Conservation (phyloP, 2,113 vertebrate species). For the Hystrix cristata region DNA sequence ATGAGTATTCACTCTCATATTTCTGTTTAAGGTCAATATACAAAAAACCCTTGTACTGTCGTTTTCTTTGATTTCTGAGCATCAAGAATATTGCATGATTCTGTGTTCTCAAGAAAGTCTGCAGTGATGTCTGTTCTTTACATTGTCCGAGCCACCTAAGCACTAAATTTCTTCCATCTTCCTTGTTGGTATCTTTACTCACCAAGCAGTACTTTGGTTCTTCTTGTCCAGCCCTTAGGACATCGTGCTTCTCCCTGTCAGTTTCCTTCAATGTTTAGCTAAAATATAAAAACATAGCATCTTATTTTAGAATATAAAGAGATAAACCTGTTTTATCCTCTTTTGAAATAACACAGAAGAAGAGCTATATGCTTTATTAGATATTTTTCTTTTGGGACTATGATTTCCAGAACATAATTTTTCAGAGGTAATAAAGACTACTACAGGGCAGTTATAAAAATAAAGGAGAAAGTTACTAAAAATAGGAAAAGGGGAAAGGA, state of each 20-base stretch:
- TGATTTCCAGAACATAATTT: neutral
- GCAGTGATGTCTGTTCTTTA: neutral
- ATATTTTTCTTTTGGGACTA: neutral
- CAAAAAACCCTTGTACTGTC: neutral
- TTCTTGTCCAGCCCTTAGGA: neutral
- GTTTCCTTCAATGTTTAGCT: neutral
- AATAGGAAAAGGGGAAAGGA: neutral
- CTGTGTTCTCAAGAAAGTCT: neutral
- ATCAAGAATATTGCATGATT: neutral
- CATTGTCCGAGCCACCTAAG: too few species aligned
- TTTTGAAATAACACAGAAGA: neutral
- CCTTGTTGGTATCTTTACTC: neutral
- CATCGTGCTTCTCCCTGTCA: neutral
- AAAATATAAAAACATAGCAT: neutral
- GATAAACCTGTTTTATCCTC: neutral
- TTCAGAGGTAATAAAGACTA: neutral
- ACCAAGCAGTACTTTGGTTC: neutral
- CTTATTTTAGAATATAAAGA: neutral
- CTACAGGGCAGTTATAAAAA: neutral
- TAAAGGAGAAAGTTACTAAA: neutral
- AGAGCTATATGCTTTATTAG: neutral
- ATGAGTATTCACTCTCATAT: neutral
- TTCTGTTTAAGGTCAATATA: neutral
- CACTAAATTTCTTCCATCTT: neutral
- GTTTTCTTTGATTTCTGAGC: conserved; percentile 1